A percentile compares a stretch with the other conserved stretches of the same genome.
Evolutionary conservation across 2,888 invertebrate genomes (phyloP).

Genomic region (Lochmaea capreae): DNA sequence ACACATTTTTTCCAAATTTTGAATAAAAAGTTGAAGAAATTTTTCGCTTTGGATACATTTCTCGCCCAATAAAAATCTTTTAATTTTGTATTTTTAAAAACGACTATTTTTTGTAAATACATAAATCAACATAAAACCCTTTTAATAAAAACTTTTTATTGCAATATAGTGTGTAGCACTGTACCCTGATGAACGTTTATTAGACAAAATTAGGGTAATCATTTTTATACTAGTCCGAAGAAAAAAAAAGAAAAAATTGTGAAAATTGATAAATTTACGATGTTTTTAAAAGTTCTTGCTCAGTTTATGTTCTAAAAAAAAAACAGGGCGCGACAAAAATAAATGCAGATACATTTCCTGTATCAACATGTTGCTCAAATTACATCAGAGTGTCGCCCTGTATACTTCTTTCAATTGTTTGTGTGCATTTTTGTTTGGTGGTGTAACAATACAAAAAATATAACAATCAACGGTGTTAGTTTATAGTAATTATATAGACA

Average conservation of each 20-base stretch:
- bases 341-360: background rate
- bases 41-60: background rate
- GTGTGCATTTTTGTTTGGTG: background rate
- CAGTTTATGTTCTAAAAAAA: conserved; percentile 15
- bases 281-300: conserved; percentile 30
- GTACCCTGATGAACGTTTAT: conserved; percentile 45
- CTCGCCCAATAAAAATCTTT: background rate
- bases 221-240: conserved; percentile 50
- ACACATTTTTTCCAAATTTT: background rate
- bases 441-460: conserved; percentile 16
- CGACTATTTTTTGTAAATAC: conserved; percentile 50
- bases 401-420: background rate
- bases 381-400: conserved; percentile 8
- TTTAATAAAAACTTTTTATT: conserved; percentile 49
- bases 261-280: conserved; percentile 33
- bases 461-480: conserved; percentile 21
- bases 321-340: background rate
- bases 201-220: conserved; percentile 51
- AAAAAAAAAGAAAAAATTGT: conserved; percentile 39
- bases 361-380: background rate
- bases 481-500: conserved; percentile 4
- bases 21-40: background rate
- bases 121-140: conserved; percentile 42
- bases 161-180: conserved; percentile 48
- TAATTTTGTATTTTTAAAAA: conserved; percentile 24